phyloP scores from a whole-genome alignment of 2,113 vertebrate genomes.

The Laticauda colubrina region DNA sequence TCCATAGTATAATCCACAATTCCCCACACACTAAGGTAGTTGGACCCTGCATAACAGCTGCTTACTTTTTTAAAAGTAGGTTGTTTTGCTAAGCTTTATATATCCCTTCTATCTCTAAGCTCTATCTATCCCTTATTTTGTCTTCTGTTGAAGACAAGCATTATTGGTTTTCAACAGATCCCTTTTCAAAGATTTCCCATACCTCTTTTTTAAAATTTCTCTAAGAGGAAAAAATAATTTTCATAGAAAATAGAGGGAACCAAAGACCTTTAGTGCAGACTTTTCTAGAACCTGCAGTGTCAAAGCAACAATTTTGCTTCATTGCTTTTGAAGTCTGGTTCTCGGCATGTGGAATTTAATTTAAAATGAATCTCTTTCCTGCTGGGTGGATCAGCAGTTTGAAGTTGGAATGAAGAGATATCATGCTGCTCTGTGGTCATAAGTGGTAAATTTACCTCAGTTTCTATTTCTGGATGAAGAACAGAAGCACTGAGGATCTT shows the following conservation, averaged over 20 bases:
- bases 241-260: constrained; percentile 50
- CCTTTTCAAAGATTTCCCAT: rapidly evolving
- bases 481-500: constrained; percentile 40
- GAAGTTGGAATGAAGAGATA: constrained; percentile 50
- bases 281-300: constrained; percentile 37
- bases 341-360: constrained; percentile 49
- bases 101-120: not conserved
- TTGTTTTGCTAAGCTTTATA: constrained; percentile 26
- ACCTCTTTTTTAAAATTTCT: constrained; percentile 31
- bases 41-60: constrained; percentile 38
- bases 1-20: constrained; percentile 31
- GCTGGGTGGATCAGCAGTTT: constrained; percentile 35
- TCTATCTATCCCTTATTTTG: constrained; percentile 2
- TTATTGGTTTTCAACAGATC: not conserved
- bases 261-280: constrained; percentile 44
- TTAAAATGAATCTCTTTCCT: constrained; percentile 60
- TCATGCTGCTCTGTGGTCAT: constrained; percentile 44
- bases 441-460: constrained; percentile 45
- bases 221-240: constrained; percentile 49
- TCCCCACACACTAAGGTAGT: constrained; percentile 42
- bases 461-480: constrained; percentile 47
- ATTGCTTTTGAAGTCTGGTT: constrained; percentile 41
- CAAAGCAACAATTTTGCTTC: constrained; percentile 40
- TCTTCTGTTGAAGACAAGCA: not conserved
- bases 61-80: constrained; percentile 29